Conservation (phyloP, 2,113 vertebrate species). For the Salvelinus alpinus region DNA sequence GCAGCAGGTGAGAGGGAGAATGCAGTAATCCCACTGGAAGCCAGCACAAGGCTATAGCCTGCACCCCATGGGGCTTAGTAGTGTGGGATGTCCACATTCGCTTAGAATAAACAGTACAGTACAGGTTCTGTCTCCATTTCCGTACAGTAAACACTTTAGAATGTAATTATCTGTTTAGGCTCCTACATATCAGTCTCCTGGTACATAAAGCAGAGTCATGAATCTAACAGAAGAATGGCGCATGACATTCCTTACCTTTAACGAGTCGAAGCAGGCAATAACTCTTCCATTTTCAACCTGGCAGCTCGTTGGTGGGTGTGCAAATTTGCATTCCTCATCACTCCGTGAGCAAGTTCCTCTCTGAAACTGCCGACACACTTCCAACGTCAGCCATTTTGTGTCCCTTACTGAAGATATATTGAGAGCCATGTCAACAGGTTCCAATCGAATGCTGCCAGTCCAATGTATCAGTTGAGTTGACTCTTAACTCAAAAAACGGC, state of each 20-base stretch:
- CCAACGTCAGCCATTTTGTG: slow-evolving; percentile 94
- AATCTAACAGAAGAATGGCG: slow-evolving; percentile 24
- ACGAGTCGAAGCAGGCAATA: slow-evolving; percentile 95
- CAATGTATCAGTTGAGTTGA: slow-evolving; percentile 20
- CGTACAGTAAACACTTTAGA: background rate
- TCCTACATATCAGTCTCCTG: background rate
- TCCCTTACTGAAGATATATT: slow-evolving; percentile 91
- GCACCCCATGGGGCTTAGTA: background rate
- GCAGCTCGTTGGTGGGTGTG: slow-evolving; percentile 96
- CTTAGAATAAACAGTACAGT: background rate
- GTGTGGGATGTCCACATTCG: background rate
- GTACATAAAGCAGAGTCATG: slow-evolving; percentile 1
- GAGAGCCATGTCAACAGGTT: slow-evolving; percentile 84
- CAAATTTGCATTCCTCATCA: slow-evolving; percentile 98
- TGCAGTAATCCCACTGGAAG: slow-evolving; percentile 41
- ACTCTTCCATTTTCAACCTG: slow-evolving; percentile 96
- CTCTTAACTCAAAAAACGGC: background rate
- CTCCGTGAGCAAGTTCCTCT: slow-evolving; percentile 94
- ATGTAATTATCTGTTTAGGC: background rate
- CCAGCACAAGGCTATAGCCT: slow-evolving; percentile 9
- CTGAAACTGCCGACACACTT: slow-evolving; percentile 97
- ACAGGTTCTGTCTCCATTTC: background rate
- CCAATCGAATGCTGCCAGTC: slow-evolving; percentile 31
- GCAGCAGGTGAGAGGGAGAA: slow-evolving; percentile 27
- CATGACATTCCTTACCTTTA: slow-evolving; percentile 85